A percentile compares a stretch with the other conserved stretches of the same genome.
phyloP scores from a whole-genome alignment of 2,888 invertebrate genomes.

The Acronicta alni region DNA sequence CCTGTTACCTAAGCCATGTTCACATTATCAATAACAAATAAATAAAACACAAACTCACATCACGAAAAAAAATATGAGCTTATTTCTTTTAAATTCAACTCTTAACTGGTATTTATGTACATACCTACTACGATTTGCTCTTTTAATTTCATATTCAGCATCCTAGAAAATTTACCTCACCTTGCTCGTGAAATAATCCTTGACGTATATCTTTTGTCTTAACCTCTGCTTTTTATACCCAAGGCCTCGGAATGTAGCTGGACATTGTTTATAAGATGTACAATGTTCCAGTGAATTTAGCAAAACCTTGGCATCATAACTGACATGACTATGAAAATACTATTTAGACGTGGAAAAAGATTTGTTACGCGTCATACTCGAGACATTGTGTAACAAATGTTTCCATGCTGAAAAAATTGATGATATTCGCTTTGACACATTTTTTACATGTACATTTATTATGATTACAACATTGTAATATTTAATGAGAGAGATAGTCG shows the following conservation, averaged over 20 bases:
- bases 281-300: slow-evolving; percentile 16
- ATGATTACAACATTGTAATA: slow-evolving; percentile 13
- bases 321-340: slow-evolving; percentile 36
- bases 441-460: no score
- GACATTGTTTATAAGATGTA: slow-evolving; percentile 33
- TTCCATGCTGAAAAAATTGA: background rate
- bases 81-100: no score
- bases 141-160: background rate
- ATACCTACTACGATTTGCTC: background rate
- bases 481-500: background rate
- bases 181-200: slow-evolving; percentile 14
- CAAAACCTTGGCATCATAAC: slow-evolving; percentile 42
- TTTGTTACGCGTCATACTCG: slow-evolving; percentile 10
- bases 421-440: background rate
- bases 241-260: slow-evolving; percentile 21
- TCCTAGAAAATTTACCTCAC: slow-evolving; percentile 24
- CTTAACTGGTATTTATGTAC: background rate
- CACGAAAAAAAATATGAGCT: no score
- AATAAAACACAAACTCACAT: no score
- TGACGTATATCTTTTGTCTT: slow-evolving; percentile 25
- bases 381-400: slow-evolving; percentile 17
- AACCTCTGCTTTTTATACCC: slow-evolving; percentile 41
- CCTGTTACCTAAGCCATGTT: no score
- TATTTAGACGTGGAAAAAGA: slow-evolving; percentile 20
- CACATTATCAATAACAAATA: no score